These are phyloP conservation scores for Pagetopsis macropterus DNA, from an alignment of 2,797 vertebrate genomes.

Conservation along the genomic window DNA sequence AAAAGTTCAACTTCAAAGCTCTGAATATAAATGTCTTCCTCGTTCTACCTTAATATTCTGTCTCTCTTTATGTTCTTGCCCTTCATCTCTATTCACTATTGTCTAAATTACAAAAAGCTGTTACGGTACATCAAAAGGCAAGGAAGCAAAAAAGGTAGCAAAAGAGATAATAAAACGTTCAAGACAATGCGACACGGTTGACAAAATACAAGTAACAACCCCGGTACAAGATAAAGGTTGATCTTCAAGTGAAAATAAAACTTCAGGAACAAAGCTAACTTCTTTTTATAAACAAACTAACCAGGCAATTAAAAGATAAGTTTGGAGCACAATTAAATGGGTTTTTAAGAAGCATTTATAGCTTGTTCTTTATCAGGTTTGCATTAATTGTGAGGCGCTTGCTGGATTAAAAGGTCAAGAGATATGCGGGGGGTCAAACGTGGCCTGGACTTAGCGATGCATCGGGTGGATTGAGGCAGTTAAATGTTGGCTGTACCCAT, in stretches of 20 bases:
- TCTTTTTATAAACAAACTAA: constrained; percentile 45
- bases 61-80: constrained; percentile 24
- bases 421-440: constrained; percentile 66
- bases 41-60: constrained; percentile 17
- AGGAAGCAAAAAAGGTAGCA: neutral
- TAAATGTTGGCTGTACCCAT: constrained; percentile 31
- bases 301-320: constrained; percentile 80
- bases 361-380: constrained; percentile 69
- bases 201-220: constrained; percentile 5
- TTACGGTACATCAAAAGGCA: neutral
- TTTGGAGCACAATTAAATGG: constrained; percentile 64
- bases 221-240: constrained; percentile 14
- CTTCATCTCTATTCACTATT: neutral
- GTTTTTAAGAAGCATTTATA: constrained; percentile 50
- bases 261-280: constrained; percentile 42
- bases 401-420: constrained; percentile 75
- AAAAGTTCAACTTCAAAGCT: constrained; percentile 51
- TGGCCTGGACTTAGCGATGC: constrained; percentile 31
- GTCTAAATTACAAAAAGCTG: constrained; percentile 5
- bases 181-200: neutral
- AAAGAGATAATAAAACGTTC: neutral
- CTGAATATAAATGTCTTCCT: constrained; percentile 30
- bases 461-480: constrained; percentile 23
- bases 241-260: constrained; percentile 34
- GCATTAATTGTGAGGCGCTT: constrained; percentile 71